Evolutionary conservation across 1,140 invertebrate genomes (phyloP).

Genomic region (Drosophila eugracilis): DNA sequence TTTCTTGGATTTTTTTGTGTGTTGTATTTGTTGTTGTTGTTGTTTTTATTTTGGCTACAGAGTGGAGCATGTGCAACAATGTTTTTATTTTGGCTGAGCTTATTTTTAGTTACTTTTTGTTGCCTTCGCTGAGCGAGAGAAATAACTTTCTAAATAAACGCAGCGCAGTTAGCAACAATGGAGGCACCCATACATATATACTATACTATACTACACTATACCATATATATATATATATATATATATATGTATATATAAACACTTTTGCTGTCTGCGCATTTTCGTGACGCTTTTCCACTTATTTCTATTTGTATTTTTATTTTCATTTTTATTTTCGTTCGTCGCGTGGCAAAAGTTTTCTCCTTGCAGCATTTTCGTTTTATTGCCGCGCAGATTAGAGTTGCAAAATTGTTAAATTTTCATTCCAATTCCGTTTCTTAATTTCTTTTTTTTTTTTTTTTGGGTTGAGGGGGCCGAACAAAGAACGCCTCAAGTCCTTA

Average conservation of each 20-base stretch:
- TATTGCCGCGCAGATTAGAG: slow-evolving; percentile 79
- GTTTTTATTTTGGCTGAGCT: slow-evolving; percentile 77
- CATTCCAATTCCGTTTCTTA: slow-evolving; percentile 61
- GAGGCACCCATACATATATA: slow-evolving; percentile 37
- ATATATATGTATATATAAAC: slow-evolving; percentile 39
- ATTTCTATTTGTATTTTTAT: slow-evolving; percentile 10
- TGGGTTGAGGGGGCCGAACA: not conserved
- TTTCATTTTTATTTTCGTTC: slow-evolving; percentile 7
- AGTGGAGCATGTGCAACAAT: slow-evolving; percentile 76
- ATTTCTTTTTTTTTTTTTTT: slow-evolving; percentile 59
- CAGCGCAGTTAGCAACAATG: slow-evolving; percentile 66
- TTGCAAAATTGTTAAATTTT: slow-evolving; percentile 82
- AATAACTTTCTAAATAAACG: slow-evolving; percentile 83
- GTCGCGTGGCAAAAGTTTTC: slow-evolving; percentile 62
- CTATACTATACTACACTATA: slow-evolving; percentile 9
- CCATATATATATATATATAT: slow-evolving; percentile 12
- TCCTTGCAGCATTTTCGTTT: slow-evolving; percentile 76
- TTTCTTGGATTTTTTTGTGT: slow-evolving; percentile 10
- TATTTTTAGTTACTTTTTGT: slow-evolving; percentile 81
- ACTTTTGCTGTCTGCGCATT: slow-evolving; percentile 67
- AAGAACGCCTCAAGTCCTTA: slow-evolving; percentile 29
- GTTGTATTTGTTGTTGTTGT: too few species aligned
- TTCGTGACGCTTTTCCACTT: slow-evolving; percentile 67
- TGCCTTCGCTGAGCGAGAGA: slow-evolving; percentile 52
- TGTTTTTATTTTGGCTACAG: slow-evolving; percentile 16